A percentile compares a stretch with the other conserved stretches of the same genome.
phyloP scores from a whole-genome alignment of 2,888 invertebrate species.

The Scaptomyza caliginosa region DNA sequence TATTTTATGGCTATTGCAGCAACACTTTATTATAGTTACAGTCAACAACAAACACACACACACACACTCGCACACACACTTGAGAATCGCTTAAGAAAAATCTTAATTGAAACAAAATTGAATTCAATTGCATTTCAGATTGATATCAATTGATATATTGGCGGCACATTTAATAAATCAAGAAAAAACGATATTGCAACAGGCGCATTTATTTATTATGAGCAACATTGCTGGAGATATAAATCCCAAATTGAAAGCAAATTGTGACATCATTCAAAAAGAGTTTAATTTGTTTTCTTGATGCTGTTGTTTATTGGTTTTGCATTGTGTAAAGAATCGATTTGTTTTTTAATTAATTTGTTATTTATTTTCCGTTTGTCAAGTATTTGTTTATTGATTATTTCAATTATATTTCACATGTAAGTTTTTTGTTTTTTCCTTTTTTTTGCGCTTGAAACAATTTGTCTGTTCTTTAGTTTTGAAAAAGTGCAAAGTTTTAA shows the following conservation, averaged over 20 bases:
- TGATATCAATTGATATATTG: conserved; percentile 73
- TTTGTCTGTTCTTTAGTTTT: not conserved
- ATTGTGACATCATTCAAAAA: conserved; percentile 62
- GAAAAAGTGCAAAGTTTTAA: conserved; percentile 8
- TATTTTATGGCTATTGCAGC: conserved; percentile 46
- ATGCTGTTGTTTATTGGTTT: not conserved
- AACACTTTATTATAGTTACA: conserved; percentile 48
- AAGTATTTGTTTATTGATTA: not conserved
- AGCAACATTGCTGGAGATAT: conserved; percentile 18
- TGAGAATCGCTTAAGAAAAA: conserved; percentile 36
- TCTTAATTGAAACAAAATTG: conserved; percentile 70
- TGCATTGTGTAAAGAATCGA: not conserved
- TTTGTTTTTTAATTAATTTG: not conserved
- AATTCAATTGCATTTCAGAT: conserved; percentile 74
- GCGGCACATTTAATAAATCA: conserved; percentile 72
- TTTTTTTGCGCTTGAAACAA: not conserved
- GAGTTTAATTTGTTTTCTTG: conserved; percentile 17
- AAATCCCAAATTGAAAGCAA: conserved; percentile 37
- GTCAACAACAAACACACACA: conserved; percentile 38
- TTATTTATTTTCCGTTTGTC: not conserved
- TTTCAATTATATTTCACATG: not conserved
- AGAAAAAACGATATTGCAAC: conserved; percentile 52
- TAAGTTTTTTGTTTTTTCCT: not conserved
- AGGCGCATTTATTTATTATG: conserved; percentile 35
- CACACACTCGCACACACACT: conserved; percentile 13